Conservation (phyloP, 2,888 invertebrate genomes). For the Drosophila sordidula region DNA sequence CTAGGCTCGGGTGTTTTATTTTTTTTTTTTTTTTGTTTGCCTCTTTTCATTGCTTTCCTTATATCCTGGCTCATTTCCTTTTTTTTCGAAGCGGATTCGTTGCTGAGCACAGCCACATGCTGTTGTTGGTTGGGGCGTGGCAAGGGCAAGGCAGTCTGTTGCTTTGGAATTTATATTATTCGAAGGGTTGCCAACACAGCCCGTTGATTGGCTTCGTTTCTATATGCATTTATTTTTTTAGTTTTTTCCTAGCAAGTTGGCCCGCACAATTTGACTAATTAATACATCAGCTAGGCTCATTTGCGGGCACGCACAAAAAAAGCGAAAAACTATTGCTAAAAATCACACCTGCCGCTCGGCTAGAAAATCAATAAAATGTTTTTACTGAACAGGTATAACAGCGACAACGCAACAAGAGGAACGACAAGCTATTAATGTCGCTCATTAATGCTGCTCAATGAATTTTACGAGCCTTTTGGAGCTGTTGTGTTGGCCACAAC, state of each 20-base stretch:
- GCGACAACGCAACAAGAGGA: constrained; percentile 28
- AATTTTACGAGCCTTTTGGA: constrained; percentile 70
- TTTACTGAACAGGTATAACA: constrained; percentile 37
- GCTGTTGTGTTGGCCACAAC: constrained; percentile 25
- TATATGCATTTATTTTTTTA: constrained; percentile 6
- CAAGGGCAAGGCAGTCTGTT: constrained; percentile 56
- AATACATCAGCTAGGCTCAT: constrained; percentile 74
- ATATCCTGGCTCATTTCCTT: constrained; percentile 62
- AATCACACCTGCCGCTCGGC: constrained; percentile 69
- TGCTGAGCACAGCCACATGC: constrained; percentile 47
- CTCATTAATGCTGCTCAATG: constrained; percentile 81
- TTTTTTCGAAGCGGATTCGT: constrained; percentile 34
- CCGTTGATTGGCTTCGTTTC: constrained; percentile 54
- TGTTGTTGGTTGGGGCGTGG: constrained; percentile 46
- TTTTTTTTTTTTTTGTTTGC: background rate
- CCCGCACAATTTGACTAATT: constrained; percentile 57
- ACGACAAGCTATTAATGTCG: constrained; percentile 78
- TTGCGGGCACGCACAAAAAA: constrained; percentile 63
- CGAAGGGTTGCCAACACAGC: constrained; percentile 45
- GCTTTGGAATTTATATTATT: constrained; percentile 23
- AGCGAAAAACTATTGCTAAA: constrained; percentile 72
- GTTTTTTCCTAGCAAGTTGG: constrained; percentile 22
- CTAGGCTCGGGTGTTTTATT: constrained; percentile 23
- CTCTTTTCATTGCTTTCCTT: constrained; percentile 22
- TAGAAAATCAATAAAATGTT: constrained; percentile 72